Base-by-base conservation (phyloP, 2,888 invertebrate species). In the Atherix ibis region DNA sequence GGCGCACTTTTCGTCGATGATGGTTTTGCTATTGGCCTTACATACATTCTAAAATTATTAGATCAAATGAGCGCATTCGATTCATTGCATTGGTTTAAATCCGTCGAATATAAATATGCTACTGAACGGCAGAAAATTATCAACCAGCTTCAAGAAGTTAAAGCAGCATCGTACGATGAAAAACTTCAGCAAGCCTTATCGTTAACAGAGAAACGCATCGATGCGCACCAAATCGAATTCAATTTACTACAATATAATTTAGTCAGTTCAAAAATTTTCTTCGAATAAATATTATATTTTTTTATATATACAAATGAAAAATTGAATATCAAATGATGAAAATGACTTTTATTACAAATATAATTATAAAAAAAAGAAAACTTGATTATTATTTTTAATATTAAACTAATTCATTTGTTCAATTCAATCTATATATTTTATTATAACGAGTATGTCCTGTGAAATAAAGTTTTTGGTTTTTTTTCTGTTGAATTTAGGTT, bases 1-100 rank as follows among this genome's bases (percentile, higher is more conserved):
- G 87, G 84, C 10, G 83, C 88, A 31, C 77, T 88, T 2, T 92
- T 98, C 54, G 92, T 94, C 9, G 97, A 98, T 59, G 98, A 98
- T 61, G 98, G 98, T 10, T 97, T 98, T 64, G 84, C 92, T 4
- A 85, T 98, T 73, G 98, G 95, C 53, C 64, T 70, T 13, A 91
- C 95, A 1, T 98, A 92, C 51, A 81, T 97, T 45, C 68, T 95
- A 39, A 87, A 85, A 53, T 66, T 97, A 39, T 62, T 97, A 28
- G 78, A 89, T 55, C 92, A 94, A 62, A 76, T 78, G 46, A 62
- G 68, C 14, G 82, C 85, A 48, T 82, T 95, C 54, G 89, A 95
- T 63, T 76, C 87, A 1, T 65, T 98, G 5, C 89, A 92, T 56
- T 98, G 97, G 97, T 94, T 94, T 54, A 75, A 84, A 46, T 82